phyloP scores from a whole-genome alignment of 1,140 invertebrate species.

The Episyrphus balteatus region DNA sequence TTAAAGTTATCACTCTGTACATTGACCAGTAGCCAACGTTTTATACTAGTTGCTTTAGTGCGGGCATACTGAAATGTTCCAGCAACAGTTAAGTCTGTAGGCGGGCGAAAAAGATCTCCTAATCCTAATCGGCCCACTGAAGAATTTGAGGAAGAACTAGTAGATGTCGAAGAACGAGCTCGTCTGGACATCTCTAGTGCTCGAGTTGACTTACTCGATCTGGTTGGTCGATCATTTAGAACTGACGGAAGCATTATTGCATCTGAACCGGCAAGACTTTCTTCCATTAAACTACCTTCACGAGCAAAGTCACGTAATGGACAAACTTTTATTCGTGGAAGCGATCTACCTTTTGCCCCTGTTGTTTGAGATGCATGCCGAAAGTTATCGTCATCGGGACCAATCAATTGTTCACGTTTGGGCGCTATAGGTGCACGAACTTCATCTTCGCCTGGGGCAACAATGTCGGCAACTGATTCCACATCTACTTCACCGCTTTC shows the following conservation, averaged over 20 bases:
- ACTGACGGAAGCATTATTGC: constrained; percentile 10
- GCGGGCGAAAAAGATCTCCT: constrained; percentile 65
- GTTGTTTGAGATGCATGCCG: constrained; percentile 10
- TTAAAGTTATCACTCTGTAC: constrained; percentile 68
- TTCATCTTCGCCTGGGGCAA: constrained; percentile 17
- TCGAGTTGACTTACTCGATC: neutral
- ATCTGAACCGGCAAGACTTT: constrained; percentile 4
- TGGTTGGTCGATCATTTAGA: constrained; percentile 24
- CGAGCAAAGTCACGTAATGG: constrained; percentile 31
- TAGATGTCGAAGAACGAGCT: no score
- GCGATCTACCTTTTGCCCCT: constrained; percentile 10
- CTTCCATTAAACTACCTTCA: constrained; percentile 29
- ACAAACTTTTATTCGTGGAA: constrained; percentile 26
- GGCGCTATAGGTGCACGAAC: constrained; percentile 33
- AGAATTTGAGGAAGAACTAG: no score
- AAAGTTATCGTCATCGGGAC: constrained; percentile 35
- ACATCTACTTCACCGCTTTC: constrained; percentile 2
- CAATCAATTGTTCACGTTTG: constrained; percentile 28
- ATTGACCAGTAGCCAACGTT: constrained; percentile 68
- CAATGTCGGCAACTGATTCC: neutral
- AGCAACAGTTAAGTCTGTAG: constrained; percentile 56
- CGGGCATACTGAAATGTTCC: constrained; percentile 56
- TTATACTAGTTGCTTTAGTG: constrained; percentile 46
- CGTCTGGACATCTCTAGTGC: no score
- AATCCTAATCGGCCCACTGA: constrained; percentile 38